phyloP scores from a whole-genome alignment of 2,113 vertebrate genomes.

The Podiceps cristatus region DNA sequence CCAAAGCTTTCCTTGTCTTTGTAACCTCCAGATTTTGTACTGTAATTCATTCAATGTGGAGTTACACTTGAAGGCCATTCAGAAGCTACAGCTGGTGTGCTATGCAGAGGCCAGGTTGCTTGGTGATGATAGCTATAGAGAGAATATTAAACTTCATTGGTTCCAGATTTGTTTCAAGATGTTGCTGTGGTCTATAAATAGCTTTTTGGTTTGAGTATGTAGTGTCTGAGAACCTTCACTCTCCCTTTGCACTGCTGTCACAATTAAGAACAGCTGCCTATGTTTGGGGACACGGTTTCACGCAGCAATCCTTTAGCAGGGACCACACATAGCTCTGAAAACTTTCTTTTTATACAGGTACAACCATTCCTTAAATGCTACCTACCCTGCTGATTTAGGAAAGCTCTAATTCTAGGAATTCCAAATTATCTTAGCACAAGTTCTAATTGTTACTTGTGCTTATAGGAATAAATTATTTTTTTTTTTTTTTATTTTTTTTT shows the following conservation, averaged over 20 bases:
- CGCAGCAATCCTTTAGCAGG: background rate
- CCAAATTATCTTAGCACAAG: background rate
- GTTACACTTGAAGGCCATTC: background rate
- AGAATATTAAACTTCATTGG: background rate
- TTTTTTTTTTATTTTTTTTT: background rate
- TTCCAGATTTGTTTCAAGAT: background rate
- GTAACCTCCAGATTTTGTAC: background rate
- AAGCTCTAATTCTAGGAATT: background rate
- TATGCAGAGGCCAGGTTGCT: background rate
- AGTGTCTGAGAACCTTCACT: background rate
- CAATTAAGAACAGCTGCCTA: background rate
- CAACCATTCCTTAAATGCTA: background rate
- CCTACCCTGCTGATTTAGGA: background rate
- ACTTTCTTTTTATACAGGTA: background rate
- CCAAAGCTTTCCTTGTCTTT: background rate
- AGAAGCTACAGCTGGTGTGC: background rate
- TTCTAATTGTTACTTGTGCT: background rate
- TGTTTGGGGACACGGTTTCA: background rate
- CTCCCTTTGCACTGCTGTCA: background rate
- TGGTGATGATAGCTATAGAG: background rate
- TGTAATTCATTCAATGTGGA: background rate
- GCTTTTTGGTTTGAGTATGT: background rate
- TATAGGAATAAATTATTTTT: background rate
- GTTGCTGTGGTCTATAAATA: background rate
- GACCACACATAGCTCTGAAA: background rate